phyloP scores from a whole-genome alignment of 2,888 invertebrate genomes.

The Leptinotarsa peninsularis region DNA sequence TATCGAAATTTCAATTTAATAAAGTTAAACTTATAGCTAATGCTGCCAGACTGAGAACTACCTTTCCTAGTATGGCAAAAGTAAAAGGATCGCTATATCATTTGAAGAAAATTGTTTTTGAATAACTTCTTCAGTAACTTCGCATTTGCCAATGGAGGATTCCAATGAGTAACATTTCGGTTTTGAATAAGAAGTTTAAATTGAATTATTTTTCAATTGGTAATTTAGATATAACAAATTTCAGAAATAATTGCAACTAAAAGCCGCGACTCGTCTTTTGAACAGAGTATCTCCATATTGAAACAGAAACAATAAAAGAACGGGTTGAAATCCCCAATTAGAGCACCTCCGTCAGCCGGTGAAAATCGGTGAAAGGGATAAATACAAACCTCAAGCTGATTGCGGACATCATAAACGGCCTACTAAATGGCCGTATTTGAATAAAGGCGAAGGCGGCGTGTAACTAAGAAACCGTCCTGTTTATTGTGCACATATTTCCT shows the following conservation, averaged over 20 bases:
- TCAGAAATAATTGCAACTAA: neutral
- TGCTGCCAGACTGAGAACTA: no score
- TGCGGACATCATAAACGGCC: slow-evolving; percentile 20
- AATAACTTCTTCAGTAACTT: no score
- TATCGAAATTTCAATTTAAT: no score
- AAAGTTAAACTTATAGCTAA: no score
- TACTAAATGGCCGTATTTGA: slow-evolving; percentile 40
- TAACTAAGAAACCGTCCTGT: slow-evolving; percentile 47
- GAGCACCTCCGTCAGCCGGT: slow-evolving; percentile 20
- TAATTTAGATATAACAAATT: neutral
- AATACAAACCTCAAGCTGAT: slow-evolving; percentile 35
- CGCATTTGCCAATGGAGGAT: no score
- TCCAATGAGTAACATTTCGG: no score
- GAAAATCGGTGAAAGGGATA: slow-evolving; percentile 32
- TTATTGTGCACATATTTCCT: slow-evolving; percentile 52
- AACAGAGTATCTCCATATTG: slow-evolving; percentile 1
- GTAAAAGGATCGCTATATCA: no score
- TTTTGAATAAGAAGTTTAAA: neutral
- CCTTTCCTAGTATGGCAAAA: no score
- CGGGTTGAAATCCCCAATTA: slow-evolving; percentile 35
- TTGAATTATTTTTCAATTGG: neutral
- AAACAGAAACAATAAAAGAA: slow-evolving; percentile 19
- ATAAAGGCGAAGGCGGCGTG: slow-evolving; percentile 42
- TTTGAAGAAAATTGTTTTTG: no score
- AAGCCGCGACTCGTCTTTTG: neutral